phyloP scores from a whole-genome alignment of 2,113 vertebrate genomes.

The Aphyosemion australe region DNA sequence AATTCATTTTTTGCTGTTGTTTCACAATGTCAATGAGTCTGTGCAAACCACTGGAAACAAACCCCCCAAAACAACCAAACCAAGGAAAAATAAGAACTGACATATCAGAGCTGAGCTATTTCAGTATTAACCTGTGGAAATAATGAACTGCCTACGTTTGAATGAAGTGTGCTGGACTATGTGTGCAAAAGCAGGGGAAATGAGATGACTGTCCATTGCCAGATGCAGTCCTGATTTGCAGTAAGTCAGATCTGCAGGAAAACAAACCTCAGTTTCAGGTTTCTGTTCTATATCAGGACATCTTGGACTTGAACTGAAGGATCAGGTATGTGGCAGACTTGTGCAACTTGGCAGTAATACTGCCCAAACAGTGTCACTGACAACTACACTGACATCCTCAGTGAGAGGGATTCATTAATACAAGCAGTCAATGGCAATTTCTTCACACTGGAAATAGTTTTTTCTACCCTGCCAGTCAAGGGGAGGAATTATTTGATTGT shows the following conservation, averaged over 20 bases:
- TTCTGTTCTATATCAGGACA: not conserved
- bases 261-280: not conserved
- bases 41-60: too few species aligned
- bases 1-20: too few species aligned
- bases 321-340: slow-evolving; percentile 31
- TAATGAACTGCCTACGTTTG: not conserved
- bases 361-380: slow-evolving; percentile 41
- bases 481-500: slow-evolving; percentile 21
- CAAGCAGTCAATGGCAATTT: slow-evolving; percentile 33
- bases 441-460: slow-evolving; percentile 12
- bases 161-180: not conserved
- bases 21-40: too few species aligned
- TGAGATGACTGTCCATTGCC: not conserved
- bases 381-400: slow-evolving; percentile 43
- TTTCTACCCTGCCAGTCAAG: slow-evolving; percentile 14
- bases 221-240: not conserved
- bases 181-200: not conserved
- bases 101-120: too few species aligned
- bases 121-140: too few species aligned
- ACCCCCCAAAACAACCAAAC: not conserved
- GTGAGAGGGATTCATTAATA: slow-evolving; percentile 55
- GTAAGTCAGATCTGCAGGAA: not conserved
- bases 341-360: slow-evolving; percentile 30
- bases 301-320: slow-evolving; percentile 25
- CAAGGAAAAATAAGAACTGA: too few species aligned